These are phyloP conservation scores for Cephalopholis sonnerati DNA, from an alignment of 2,113 vertebrate genomes.

Conservation along the genomic window DNA sequence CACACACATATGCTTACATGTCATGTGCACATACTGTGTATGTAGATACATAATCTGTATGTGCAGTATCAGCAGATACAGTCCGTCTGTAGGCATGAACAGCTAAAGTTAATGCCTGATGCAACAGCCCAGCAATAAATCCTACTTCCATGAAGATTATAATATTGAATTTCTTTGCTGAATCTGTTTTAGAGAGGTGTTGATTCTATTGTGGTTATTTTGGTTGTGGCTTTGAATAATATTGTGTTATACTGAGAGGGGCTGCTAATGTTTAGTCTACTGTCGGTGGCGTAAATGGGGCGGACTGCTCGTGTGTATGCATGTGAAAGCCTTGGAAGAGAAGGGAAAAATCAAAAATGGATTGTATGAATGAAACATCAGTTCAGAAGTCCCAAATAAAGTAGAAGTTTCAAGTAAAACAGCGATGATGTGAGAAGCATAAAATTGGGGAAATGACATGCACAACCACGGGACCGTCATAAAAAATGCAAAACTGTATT, in stretches of 20 bases:
- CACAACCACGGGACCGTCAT: not conserved
- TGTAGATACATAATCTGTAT: not conserved
- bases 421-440: not conserved
- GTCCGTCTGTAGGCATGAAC: not conserved
- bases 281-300: not conserved
- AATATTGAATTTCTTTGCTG: not conserved
- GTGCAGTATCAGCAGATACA: not conserved
- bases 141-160: not conserved
- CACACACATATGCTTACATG: no score
- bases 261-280: not conserved
- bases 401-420: not conserved
- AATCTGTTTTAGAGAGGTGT: not conserved
- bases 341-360: not conserved
- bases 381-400: not conserved
- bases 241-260: not conserved
- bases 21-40: not conserved
- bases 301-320: not conserved
- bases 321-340: not conserved
- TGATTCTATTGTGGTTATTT: not conserved
- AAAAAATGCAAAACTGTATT: not conserved
- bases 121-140: not conserved
- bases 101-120: not conserved
- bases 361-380: not conserved
- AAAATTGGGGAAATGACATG: not conserved
- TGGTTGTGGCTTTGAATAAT: slow-evolving; percentile 3